Conservation (phyloP, 2,888 invertebrate genomes). For the Ectemnius lituratus region DNA sequence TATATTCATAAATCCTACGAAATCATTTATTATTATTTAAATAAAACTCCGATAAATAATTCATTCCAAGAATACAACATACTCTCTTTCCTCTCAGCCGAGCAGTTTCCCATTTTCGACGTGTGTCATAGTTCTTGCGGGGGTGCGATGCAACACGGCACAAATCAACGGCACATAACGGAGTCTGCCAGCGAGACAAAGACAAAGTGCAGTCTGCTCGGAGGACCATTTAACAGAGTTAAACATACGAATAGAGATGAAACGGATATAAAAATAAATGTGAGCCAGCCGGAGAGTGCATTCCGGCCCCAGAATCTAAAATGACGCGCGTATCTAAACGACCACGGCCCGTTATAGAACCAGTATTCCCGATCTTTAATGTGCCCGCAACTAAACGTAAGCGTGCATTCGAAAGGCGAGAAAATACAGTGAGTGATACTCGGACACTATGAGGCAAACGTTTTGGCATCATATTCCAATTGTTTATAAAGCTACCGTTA, state of each 20-base stretch:
- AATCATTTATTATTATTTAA: no score
- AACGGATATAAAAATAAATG: constrained; percentile 57
- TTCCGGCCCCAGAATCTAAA: constrained; percentile 53
- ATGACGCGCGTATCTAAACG: constrained; percentile 60
- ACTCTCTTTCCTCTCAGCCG: no score
- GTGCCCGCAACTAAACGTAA: constrained; percentile 40
- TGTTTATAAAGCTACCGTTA: no score
- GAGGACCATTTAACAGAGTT: constrained; percentile 39
- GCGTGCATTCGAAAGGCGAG: constrained; percentile 47
- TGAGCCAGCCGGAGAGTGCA: constrained; percentile 52
- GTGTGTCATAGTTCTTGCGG: no score
- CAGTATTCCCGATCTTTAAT: constrained; percentile 50
- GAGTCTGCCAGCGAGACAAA: constrained; percentile 43
- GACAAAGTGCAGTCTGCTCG: constrained; percentile 11
- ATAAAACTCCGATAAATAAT: no score
- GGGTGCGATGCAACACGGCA: no score
- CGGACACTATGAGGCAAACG: no score
- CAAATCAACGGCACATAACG: neutral
- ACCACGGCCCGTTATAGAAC: constrained; percentile 43
- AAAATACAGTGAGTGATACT: constrained; percentile 34
- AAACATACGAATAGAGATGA: constrained; percentile 58
- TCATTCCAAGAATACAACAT: no score
- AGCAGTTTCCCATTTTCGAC: no score
- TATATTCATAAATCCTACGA: no score
- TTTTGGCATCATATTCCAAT: no score